Evolutionary conservation across 1,140 invertebrate genomes (phyloP), one percentile per base, ranked within the genome.

Genomic region (Brachionus rotundiformis): DNA sequence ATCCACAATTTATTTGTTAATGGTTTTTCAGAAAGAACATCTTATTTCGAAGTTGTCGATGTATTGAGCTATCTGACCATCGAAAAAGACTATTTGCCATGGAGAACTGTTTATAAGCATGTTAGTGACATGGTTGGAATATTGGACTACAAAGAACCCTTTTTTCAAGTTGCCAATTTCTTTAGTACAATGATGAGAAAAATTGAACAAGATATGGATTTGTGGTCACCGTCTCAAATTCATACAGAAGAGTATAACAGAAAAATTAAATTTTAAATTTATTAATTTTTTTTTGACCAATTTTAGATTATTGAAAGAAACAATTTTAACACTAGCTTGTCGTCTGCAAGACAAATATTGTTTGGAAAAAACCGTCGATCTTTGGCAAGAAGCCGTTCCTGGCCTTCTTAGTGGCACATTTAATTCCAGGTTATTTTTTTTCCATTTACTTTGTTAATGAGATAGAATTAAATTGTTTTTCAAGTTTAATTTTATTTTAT

Each of bases 261-360:
- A 16, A 19, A 31, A 33, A 33, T 39, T 31, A 11, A 23, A 19
- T 54, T n/a, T 59, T 39, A 13, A n/a, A n/a, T 41, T 41, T 36
- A 11, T 68, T 33, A 19, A 49, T 23, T 7, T 23, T 59, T n/a
- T 79, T 79, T 79, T 23, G 3, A 47, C n/a, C 8, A 23, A 29
- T 79, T 79, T 54, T 36, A 80, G 76, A 47, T 27, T 81, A 13
- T 47, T 81, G 13, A 81, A 81, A 68, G 54, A 81, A n/a, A 39
- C 54, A 13, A 81, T 81, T 81, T 13, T 81, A 3, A 16, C 27
- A 31, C 13, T 81, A n/a, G 59, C 79, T 36, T 81, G 79, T 81
- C 79, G 79, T 25, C 29, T 81, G n/a, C 79, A 81, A 31, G 54
- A 63, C 19, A 39, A 16, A 33, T 63, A 63, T 47, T 81, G 79